Evolutionary conservation across 2,888 invertebrate species (phyloP).

Genomic region (Drosophila sordidula): DNA sequence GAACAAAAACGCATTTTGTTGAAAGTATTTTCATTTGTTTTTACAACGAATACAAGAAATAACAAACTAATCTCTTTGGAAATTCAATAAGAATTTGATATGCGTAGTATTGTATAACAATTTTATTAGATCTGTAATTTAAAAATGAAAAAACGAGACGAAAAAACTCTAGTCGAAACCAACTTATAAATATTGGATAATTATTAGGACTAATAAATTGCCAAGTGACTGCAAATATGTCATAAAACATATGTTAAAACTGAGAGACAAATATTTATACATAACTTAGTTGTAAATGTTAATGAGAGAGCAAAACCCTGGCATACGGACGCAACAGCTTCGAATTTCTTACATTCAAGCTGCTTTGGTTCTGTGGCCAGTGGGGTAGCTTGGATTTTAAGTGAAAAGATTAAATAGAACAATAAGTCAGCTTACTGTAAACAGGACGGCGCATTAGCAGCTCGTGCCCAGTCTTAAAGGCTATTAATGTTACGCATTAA

Average conservation of each 20-base stretch:
- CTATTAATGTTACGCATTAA: slow-evolving; percentile 68
- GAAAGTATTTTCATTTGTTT: slow-evolving; percentile 32
- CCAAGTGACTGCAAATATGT: slow-evolving; percentile 75
- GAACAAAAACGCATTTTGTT: slow-evolving; percentile 39
- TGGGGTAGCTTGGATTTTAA: slow-evolving; percentile 43
- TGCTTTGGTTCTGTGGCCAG: slow-evolving; percentile 17
- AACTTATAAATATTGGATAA: slow-evolving; percentile 45
- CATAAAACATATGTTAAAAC: slow-evolving; percentile 57
- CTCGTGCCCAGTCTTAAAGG: slow-evolving; percentile 69
- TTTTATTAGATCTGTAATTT: slow-evolving; percentile 70
- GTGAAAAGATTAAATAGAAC: slow-evolving; percentile 60
- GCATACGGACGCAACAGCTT: not conserved
- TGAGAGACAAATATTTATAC: slow-evolving; percentile 67
- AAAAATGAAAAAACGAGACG: slow-evolving; percentile 25
- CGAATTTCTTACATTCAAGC: not conserved
- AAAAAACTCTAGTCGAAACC: slow-evolving; percentile 25
- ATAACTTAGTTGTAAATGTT: slow-evolving; percentile 62
- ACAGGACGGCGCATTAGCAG: slow-evolving; percentile 48
- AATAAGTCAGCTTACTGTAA: slow-evolving; percentile 74
- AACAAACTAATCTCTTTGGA: slow-evolving; percentile 5
- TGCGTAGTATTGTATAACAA: slow-evolving; percentile 56
- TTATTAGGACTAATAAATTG: slow-evolving; percentile 59
- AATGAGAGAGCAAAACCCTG: slow-evolving; percentile 15
- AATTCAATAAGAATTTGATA: slow-evolving; percentile 66
- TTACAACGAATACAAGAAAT: slow-evolving; percentile 17